Conservation (phyloP, 2,113 vertebrate species). For the human (Homo sapiens) region DNA sequence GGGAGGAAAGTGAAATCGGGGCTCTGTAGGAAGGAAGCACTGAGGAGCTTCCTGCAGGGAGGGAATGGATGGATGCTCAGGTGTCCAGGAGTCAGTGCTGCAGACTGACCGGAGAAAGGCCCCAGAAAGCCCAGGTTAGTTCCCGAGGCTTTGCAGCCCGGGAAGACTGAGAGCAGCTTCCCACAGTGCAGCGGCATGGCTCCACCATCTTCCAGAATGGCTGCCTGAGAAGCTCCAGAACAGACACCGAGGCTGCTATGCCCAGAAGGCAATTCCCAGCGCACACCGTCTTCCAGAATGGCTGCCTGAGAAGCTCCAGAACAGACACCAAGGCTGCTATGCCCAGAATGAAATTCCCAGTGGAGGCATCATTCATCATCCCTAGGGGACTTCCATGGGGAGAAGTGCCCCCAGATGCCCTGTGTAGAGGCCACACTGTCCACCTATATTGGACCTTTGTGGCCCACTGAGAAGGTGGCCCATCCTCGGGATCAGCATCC, state of each 20-base stretch:
- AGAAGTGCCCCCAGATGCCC: neutral
- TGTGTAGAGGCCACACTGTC: neutral
- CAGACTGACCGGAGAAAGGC: neutral
- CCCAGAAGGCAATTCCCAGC: neutral
- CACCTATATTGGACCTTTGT: neutral
- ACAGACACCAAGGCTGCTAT: neutral
- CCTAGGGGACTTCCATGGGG: neutral
- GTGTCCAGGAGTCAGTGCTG: neutral
- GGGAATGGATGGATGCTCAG: too few relatives aligned
- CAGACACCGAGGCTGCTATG: neutral
- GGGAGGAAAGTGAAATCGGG: neutral
- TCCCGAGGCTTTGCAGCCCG: neutral
- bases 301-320: too few relatives aligned
- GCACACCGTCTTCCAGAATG: neutral
- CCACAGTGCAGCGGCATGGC: fast-evolving
- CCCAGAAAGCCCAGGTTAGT: neutral
- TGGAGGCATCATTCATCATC: neutral
- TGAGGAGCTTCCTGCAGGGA: neutral
- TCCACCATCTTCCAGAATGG: neutral
- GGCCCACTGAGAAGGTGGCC: neutral
- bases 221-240: too few relatives aligned
- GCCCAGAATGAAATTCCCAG: neutral
- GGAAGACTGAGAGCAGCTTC: neutral
- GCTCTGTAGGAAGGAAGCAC: neutral
- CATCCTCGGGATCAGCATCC: fast-evolving